Base-by-base conservation (phyloP, 2,888 invertebrate species). In the Lasius platythorax region DNA sequence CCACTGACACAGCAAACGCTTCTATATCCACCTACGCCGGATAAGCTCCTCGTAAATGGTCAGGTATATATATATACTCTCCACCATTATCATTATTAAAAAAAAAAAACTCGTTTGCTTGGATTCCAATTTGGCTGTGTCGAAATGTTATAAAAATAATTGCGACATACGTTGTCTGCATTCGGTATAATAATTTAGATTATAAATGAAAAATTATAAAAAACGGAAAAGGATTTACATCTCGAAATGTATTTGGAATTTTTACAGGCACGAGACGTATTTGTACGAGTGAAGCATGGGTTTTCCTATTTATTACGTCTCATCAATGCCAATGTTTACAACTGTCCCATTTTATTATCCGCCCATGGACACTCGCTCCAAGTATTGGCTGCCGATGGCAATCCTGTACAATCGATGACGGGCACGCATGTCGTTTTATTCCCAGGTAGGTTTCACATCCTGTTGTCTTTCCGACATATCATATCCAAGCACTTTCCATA, bases 321-420 rank as follows among this genome's bases (percentile, higher is more conserved):
- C 64, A 95, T 96, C 84, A 96, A 96, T 85, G 96, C 96, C 28
- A 95, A 96, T 43, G 96, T 96, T 12, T 93, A 96, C 56, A 96
- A 96, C 86, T 96, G 96, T 89, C 96, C 96, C 2, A 91, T 96
- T 23, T 91, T 94, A 58, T 89, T 96, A 43, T 95, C 94, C 66
- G 93, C 96, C 53, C 95, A 96, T 81, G 92, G 94, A 18, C 96
- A 96, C 89, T 94, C 94, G 43, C 91, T 96, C 93, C 93, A 94
- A 50, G 94, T 96, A 53, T 95, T 96, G 82, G 95, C 96, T 12
- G 94, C 95, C 11, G 96, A 96, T 85, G 96, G 96, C 2, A 95
- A 95, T 92, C 94, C 95, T 6, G 95, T 96, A 33, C 95, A 96
- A 9, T 93, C 95, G 28, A 88, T 93, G 6, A 94, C 95, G 23